Evolutionary conservation across 2,113 vertebrate species (phyloP).

Genomic region (Cryptomyrus ogoouensis): DNA sequence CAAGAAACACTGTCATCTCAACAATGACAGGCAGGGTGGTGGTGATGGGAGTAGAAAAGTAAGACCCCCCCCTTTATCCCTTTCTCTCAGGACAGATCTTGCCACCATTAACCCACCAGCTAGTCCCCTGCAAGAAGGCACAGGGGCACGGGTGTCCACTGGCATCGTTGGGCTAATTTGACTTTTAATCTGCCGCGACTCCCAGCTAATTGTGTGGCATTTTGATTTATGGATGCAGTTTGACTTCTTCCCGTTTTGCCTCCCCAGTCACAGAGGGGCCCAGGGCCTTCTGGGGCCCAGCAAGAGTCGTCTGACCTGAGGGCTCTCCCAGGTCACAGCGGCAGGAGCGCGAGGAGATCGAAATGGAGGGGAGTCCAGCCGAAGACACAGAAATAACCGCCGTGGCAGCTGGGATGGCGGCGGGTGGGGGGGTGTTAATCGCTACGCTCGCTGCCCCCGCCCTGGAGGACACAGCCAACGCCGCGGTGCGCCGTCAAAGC

Average conservation of each 20-base stretch:
- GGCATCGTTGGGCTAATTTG: constrained; percentile 59
- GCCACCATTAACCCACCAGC: not conserved
- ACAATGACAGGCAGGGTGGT: not conserved
- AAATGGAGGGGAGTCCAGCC: not conserved
- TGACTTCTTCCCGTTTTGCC: constrained; percentile 65
- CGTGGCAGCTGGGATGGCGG: not conserved
- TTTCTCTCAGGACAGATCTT: not conserved
- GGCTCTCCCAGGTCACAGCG: not conserved
- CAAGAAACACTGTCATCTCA: not conserved
- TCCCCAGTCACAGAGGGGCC: constrained; percentile 17
- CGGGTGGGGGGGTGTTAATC: not conserved
- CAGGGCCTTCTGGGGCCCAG: not conserved
- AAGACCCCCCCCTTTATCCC: not conserved
- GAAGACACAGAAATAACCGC: not conserved
- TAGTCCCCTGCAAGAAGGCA: not conserved
- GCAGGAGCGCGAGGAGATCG: not conserved
- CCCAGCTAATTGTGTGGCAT: constrained; percentile 52
- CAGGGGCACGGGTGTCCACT: constrained; percentile 18
- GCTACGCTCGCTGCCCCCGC: not conserved
- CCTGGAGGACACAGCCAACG: not conserved
- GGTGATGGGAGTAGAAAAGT: not conserved
- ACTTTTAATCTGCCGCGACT: constrained; percentile 68
- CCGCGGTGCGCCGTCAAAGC: not conserved
- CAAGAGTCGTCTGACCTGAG: not conserved
- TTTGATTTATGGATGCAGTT: constrained; percentile 64